Conservation (phyloP, 2,888 invertebrate genomes). For the Scaptomyza polygonia region DNA sequence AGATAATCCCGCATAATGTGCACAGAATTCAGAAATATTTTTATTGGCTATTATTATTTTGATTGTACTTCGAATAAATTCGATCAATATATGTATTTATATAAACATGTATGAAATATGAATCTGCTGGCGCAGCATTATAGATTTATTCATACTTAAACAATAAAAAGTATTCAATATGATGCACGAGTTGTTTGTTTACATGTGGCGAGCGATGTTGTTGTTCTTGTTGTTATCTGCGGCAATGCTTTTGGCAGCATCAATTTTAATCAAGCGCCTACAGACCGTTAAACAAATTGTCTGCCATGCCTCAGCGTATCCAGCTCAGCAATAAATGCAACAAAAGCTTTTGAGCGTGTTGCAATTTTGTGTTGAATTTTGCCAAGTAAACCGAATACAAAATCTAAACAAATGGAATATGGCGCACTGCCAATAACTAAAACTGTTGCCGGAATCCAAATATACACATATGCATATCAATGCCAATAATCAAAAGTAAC, state of each 20-base stretch:
- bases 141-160: conserved; percentile 9
- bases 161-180: conserved; percentile 21
- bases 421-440: conserved; percentile 53
- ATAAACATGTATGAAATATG: too few relatives aligned
- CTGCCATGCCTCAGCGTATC: conserved; percentile 22
- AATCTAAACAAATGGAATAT: conserved; percentile 43
- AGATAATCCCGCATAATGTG: conserved; percentile 44
- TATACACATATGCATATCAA: too few relatives aligned
- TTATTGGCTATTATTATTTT: conserved; percentile 34
- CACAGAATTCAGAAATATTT: conserved; percentile 29
- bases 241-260: conserved; percentile 31
- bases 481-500: too few relatives aligned
- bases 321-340: conserved; percentile 32
- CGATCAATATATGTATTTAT: too few relatives aligned
- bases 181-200: conserved; percentile 29
- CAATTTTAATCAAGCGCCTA: conserved; percentile 36
- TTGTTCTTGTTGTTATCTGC: conserved; percentile 2
- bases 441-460: conserved; percentile 29
- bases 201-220: conserved; percentile 18
- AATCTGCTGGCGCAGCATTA: conserved; percentile 17
- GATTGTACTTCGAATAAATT: conserved; percentile 5
- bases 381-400: conserved; percentile 47
- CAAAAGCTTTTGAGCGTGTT: conserved; percentile 32
- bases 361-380: conserved; percentile 52
- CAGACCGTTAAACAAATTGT: conserved; percentile 32